Base-by-base conservation (phyloP, 1,140 invertebrate species). In the Riptortus pedestris region DNA sequence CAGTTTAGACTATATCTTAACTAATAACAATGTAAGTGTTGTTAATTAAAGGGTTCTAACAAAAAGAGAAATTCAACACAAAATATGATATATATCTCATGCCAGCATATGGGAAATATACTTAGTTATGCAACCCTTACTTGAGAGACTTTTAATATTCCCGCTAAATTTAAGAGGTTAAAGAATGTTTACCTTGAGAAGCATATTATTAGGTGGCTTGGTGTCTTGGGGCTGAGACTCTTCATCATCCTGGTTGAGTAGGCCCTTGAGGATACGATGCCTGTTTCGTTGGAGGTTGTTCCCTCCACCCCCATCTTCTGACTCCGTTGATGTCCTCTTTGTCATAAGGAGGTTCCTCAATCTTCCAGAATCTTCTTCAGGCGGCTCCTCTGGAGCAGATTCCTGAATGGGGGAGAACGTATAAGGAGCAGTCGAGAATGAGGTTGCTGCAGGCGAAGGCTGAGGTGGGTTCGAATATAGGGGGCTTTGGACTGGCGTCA, bases 241-340 rank as follows among this genome's bases (percentile, higher is more conserved):
- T 62, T 92, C 90, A 67, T 93, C 90, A 63, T 87, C 84, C 70
- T 88, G 84, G 73, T 90, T 89, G 47, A 92, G 75, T 71, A 92
- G 74, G 62, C 81, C 85, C 73, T 91, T 90, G 47, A 90, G 75
- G 71, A 91, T 88, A 66, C 74, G 73, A 73, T 84, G 74, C 60
- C 79, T 76, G 64, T 78, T 78, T 48, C 73, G 72, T 14, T 43
- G 52, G 58, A 52, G 29, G 18, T 11, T 24, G 31, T 16, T 22
- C 62, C 72, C 73, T 45, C 79, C 70, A 33, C 69, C 48, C 62
- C 74, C 74, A 33, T 76, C 75, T 62, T 48, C 51, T 58, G 71
- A 66, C 64, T 67, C 73, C 29, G 61, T 68, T 48, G 65, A 47
- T 20, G 70, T 72, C 72, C 71, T 70, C 66, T 81, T 81, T 67